These are phyloP conservation scores for Pygmarrhopalites habei DNA, from an alignment of 1,140 invertebrate species.

Conservation along the genomic window DNA sequence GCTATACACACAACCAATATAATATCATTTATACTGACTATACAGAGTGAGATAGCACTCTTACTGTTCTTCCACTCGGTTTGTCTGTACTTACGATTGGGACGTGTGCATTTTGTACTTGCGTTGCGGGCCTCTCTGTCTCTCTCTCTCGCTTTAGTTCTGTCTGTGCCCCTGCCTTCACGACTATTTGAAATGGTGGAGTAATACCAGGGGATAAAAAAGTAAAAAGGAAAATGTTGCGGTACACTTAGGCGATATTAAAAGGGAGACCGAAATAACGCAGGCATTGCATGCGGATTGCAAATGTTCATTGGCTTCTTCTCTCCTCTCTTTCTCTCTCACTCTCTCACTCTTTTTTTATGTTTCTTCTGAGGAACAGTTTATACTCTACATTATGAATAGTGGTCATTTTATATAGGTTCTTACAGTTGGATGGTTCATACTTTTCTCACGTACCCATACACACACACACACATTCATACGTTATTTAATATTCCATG, in stretches of 20 bases:
- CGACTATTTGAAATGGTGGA: not conserved
- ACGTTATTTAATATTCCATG: not conserved
- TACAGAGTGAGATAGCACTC: no score
- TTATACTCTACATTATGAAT: not conserved
- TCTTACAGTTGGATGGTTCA: not conserved
- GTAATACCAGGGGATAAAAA: not conserved
- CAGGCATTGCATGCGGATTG: slow-evolving; percentile 1
- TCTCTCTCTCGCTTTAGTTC: not conserved
- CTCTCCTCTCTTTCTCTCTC: no score
- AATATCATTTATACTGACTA: no score
- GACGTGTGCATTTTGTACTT: no score
- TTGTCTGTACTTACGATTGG: no score
- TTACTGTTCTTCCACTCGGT: no score
- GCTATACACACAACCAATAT: no score
- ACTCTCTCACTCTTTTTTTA: no score
- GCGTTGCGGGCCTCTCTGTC: not conserved
- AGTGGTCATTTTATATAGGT: not conserved
- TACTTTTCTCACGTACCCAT: not conserved
- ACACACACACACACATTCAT: not conserved
- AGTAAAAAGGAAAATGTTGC: not conserved
- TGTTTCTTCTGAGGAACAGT: not conserved
- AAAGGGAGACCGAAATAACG: not conserved
- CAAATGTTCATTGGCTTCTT: not conserved
- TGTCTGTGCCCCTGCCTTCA: no score
- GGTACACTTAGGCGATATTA: slow-evolving; percentile 2